Evolutionary conservation across 2,113 vertebrate species (phyloP), one percentile per base, ranked within the genome.

Genomic region (Salvelinus alpinus): DNA sequence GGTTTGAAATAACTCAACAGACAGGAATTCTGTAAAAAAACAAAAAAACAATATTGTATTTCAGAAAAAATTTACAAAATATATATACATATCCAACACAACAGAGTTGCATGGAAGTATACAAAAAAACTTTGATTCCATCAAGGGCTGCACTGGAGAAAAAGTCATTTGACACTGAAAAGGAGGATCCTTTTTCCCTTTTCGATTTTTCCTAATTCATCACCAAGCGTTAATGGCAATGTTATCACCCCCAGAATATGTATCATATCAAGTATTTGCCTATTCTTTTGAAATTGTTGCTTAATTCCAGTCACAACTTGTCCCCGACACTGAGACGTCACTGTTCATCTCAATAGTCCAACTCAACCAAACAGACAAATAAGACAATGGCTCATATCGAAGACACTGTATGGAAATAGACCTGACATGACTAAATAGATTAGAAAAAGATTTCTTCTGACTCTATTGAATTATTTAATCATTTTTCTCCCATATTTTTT

Each of bases 61-160:
- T 93, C 65, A 79, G 84, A 96, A 83, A 83, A 92, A 93, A 97
- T 97, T 93, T 96, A 97, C 96, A 98, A 98, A 98, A 95, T 70
- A 88, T 95, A 96, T 97, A 93, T 97, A 97, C 96, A 98, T 81
- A 87, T 89, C 88, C 92, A 93, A 85, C 86, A 72, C 80, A 87
- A 75, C 70, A 80, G 69, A 80, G 59, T 59, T 75, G 75, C 70
- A 6, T 59, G 74, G 73, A 62, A 74, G 80, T 71, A 74, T 91
- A 91, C 64, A 88, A 89, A 87, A 34, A 64, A 67, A 34, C 62
- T 75, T 72, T 66, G 79, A 57, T 75, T 64, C 74, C 70, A 73
- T 59, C 22, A 66, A 68, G 64, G 70, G 74, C 34, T 67, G 4
- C 12, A 22, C 72, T 51, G 51, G 70, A 71, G 72, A 72, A 57